Base-by-base conservation (phyloP, 2,797 vertebrate genomes). In the Chelon labrosus region DNA sequence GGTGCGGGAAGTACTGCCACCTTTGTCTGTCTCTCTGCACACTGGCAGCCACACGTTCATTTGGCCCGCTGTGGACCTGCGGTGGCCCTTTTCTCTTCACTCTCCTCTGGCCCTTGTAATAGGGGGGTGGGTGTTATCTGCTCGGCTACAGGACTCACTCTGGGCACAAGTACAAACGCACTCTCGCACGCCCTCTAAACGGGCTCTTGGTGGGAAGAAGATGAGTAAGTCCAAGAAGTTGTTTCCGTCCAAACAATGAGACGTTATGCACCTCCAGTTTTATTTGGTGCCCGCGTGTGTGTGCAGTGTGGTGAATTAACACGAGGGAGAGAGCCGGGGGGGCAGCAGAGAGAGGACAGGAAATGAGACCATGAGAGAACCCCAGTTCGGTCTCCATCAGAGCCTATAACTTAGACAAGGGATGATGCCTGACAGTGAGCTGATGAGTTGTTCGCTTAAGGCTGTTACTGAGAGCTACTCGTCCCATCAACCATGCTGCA, bases 121-220 rank as follows among this genome's bases (percentile, higher is more conserved):
- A 78, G 65, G 70, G 77, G 66, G 71, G 75, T 79, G 16, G 85
- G 85, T 86, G 86, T 90, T 93, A 93, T 93, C 92, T 89, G 76
- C 84, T 73, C 63, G 0, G 76, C 84, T 85, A 75, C 90, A 91
- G 88, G 82, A 84, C 74, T 85, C 75, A 80, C 83, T 86, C 73
- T 82, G 83, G 88, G 89, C 88, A 88, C 75, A 39, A 42, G 46
- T 60, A 87, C 83, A 89, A 72, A 87, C 88, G 72, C 76, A 73
- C 80, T 66, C 67, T 70, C 74, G 37, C 63, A 70, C 74, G 67
- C 79, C 66, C 74, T 64, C 73, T 78, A 64, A 84, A 76, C 76
- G 63, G 73, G 63, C 75, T 85, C 85, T 85, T 76, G 83, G 79
- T 86, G 77, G 70, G 65, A 81, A 76, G 60, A 85, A 53, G 52